Evolutionary conservation across 2,113 vertebrate genomes (phyloP).

Genomic region (Falcunculus frontatus): DNA sequence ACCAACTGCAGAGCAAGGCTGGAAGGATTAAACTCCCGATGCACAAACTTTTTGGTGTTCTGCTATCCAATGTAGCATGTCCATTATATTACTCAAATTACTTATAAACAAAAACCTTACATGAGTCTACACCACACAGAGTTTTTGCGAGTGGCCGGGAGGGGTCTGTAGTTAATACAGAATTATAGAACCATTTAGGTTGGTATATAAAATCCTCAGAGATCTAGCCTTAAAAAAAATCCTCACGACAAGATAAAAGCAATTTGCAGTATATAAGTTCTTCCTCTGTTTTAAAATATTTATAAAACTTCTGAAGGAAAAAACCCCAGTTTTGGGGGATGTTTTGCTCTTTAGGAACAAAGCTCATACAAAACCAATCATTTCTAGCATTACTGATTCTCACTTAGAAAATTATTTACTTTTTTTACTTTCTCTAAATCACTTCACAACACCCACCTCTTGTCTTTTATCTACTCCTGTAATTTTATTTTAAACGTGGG

Average conservation of each 20-base stretch:
- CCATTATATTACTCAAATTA: not conserved
- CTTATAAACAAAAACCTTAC: not conserved
- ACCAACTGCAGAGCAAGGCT: not conserved
- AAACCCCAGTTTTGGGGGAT: not conserved
- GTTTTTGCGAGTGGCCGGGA: not conserved
- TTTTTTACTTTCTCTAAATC: not conserved
- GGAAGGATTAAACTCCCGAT: not conserved
- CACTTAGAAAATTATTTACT: not conserved
- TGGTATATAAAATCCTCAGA: not conserved
- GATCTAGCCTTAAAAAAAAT: not conserved
- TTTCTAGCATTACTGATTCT: not conserved
- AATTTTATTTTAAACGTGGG: not conserved
- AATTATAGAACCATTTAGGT: not conserved
- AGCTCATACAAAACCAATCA: not conserved
- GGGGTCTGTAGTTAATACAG: not conserved
- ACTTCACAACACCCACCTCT: not conserved
- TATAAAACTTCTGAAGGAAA: not conserved
- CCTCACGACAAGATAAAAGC: not conserved
- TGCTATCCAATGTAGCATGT: accelerated
- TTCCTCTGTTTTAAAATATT: not conserved
- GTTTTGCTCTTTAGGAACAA: not conserved
- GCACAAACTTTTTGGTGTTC: not conserved
- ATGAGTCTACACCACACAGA: not conserved
- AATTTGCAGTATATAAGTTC: not conserved
- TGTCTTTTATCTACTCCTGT: not conserved